Percentiles rank a stretch among this genome's conserved stretches.
Conservation (phyloP, 1,140 invertebrate genomes). For the Drosophila varians region DNA sequence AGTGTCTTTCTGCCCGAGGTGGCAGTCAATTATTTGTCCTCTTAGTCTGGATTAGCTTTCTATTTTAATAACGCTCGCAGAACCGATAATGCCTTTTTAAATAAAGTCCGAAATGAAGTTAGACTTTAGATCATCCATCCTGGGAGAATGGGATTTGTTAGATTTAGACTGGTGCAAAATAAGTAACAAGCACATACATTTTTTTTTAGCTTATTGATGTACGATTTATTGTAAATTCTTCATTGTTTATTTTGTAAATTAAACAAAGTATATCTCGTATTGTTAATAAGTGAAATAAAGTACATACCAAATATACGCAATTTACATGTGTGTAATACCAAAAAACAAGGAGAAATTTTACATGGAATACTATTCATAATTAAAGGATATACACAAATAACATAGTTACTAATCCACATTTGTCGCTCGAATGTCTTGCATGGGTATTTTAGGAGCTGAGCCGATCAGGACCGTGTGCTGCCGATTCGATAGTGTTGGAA, state of each 20-base stretch:
- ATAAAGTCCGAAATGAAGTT: no score
- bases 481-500: slow-evolving; percentile 36
- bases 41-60: no score
- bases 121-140: no score
- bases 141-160: no score
- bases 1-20: no score
- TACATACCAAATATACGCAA: slow-evolving; percentile 37
- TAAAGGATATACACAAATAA: slow-evolving; percentile 43
- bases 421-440: slow-evolving; percentile 30
- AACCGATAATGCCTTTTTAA: no score
- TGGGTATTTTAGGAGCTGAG: slow-evolving; percentile 23
- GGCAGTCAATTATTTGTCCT: no score
- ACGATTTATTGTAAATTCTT: slow-evolving; percentile 43
- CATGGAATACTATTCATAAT: slow-evolving; percentile 54
- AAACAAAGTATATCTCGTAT: slow-evolving; percentile 51
- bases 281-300: slow-evolving; percentile 40
- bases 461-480: slow-evolving; percentile 17
- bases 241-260: slow-evolving; percentile 62
- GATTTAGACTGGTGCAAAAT: no score
- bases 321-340: slow-evolving; percentile 37
- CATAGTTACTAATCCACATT: slow-evolving; percentile 43
- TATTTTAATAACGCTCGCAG: no score
- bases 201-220: slow-evolving; percentile 10
- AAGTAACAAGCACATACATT: not conserved
- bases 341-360: slow-evolving; percentile 46